Evolutionary conservation across 1,140 invertebrate species (phyloP).

Genomic region (Lordiphosa collinella): DNA sequence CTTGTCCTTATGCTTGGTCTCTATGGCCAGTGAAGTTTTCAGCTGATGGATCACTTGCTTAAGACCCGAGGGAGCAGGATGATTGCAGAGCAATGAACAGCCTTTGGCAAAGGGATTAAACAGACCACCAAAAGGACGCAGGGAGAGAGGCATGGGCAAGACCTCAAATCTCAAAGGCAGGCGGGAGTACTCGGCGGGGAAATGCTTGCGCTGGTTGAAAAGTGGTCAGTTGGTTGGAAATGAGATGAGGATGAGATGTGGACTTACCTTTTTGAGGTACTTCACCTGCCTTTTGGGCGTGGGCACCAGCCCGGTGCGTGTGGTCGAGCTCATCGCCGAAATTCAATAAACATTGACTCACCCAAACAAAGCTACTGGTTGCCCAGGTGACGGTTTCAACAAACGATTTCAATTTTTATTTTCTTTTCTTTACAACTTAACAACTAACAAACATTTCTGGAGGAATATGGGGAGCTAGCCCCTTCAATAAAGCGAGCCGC

Average conservation of each 20-base stretch:
- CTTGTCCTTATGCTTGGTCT: constrained; percentile 47
- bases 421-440: constrained; percentile 27
- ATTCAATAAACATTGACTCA: background rate
- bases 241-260: background rate
- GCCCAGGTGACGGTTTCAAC: constrained; percentile 12
- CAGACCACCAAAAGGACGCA: constrained; percentile 88
- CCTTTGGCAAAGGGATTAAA: constrained; percentile 89
- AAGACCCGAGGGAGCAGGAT: constrained; percentile 87
- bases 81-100: constrained; percentile 90
- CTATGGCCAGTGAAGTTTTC: constrained; percentile 84
- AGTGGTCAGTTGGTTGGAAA: background rate
- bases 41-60: constrained; percentile 86
- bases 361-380: constrained; percentile 31
- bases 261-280: constrained; percentile 55
- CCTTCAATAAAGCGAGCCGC: constrained; percentile 64
- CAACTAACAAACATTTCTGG: constrained; percentile 21
- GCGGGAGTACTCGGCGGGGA: constrained; percentile 31
- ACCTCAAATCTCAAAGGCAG: constrained; percentile 67
- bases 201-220: constrained; percentile 35
- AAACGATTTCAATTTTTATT: background rate
- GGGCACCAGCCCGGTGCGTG: constrained; percentile 68
- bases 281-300: constrained; percentile 61
- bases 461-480: constrained; percentile 6
- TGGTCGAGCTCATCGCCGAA: constrained; percentile 56
- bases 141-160: constrained; percentile 59